A percentile compares a stretch with the other conserved stretches of the same genome.
phyloP scores from a whole-genome alignment of 2,797 vertebrate species.

The Hafferia zeledoni region DNA sequence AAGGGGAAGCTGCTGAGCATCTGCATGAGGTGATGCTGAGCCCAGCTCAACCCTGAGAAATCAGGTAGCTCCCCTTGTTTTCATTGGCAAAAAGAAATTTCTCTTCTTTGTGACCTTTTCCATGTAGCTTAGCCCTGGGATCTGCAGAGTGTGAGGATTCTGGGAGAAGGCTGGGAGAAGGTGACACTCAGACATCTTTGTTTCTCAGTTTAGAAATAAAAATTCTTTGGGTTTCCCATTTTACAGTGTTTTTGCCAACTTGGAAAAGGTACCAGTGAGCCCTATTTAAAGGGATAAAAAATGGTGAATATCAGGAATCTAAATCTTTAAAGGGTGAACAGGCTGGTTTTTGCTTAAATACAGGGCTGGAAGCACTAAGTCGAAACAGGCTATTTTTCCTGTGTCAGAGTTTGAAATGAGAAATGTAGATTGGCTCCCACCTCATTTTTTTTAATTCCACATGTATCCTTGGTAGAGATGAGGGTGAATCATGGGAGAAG shows the following conservation, averaged over 20 bases:
- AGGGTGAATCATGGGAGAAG: not conserved
- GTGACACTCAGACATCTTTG: fast-evolving
- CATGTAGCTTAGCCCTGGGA: not conserved
- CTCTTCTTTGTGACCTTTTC: not conserved
- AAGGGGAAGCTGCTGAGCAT: not conserved
- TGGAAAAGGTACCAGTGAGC: not conserved
- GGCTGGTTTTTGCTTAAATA: not conserved
- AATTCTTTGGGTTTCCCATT: not conserved
- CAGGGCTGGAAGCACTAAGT: not conserved
- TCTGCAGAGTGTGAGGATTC: not conserved
- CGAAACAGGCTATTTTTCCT: not conserved
- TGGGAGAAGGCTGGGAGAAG: not conserved
- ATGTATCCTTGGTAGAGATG: not conserved
- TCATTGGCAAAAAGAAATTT: not conserved
- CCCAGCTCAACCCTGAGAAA: not conserved
- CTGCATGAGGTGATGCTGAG: fast-evolving
- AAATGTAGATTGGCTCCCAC: not conserved
- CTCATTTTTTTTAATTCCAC: not conserved
- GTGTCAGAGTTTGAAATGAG: not conserved
- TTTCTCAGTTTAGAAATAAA: not conserved
- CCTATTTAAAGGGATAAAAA: not conserved
- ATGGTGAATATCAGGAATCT: not conserved
- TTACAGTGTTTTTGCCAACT: not conserved
- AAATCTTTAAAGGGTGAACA: not conserved
- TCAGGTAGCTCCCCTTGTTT: not conserved